Base-by-base conservation (phyloP, 2,113 vertebrate species). In the Herpailurus yagouaroundi region DNA sequence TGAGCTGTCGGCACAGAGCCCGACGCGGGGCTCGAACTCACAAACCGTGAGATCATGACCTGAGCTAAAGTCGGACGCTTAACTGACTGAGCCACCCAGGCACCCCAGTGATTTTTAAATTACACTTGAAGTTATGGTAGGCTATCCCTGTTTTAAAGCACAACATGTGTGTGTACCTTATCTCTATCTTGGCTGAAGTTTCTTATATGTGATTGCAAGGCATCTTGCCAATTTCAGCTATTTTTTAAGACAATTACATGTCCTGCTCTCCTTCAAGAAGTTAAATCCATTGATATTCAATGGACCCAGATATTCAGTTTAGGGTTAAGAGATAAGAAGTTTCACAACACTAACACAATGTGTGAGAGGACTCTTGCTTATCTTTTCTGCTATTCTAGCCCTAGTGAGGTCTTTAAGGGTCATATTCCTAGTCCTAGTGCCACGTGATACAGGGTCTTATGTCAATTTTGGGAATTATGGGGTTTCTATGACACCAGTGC, bases 331-430 rank as follows among this genome's bases (percentile, higher is more conserved):
- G 25, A 95, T 82, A 66, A 89, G 33, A 91, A 52, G 66, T 94
- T 92, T 94, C 52, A 77, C 16, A 94, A 77, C 33, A 80, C 23
- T 92, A 68, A 63, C 18, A 85, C 88, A 94, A 81, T 84, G 21
- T 45, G 90, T 82, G 23, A 60, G 38, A 89, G 71, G 8, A 79
- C 38, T 86, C 29, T n/a, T 88, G 23, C 16, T 55, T 74, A 85
- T 69, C 18, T 81, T 83, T 68, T 63, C 60, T 48, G 55, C 66
- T 89, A 63, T 52, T 74, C 4, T 85, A 80, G 8, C 12, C 48
- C 36, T n/a, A 45, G 36, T 90, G 77, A 89, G 11, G 38, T 48
- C 25, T 86, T 63, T 86, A 33, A 92, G n/a, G 36, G 66, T 36
- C 33, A 29, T 50, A 96, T 74, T 92, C 9, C 52, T 79, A 48